Percentiles rank a stretch among this genome's conserved stretches.
Evolutionary conservation across 2,797 vertebrate genomes (phyloP).

Genomic region (Gambusia yucatana): DNA sequence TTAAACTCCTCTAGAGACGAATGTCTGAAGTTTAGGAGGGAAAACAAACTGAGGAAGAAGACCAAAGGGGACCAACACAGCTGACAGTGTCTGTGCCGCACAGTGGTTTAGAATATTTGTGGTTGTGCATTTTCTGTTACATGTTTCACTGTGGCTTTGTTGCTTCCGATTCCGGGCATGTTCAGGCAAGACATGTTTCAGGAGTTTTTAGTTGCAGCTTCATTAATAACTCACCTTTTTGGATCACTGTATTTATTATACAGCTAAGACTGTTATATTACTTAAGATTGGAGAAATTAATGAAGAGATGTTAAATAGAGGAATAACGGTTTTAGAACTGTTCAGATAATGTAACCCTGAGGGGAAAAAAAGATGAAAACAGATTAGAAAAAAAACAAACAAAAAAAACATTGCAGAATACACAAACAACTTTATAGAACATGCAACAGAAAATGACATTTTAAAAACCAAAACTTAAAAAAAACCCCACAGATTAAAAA

Average conservation of each 20-base stretch:
- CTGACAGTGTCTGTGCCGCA: neutral
- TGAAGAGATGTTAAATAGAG: neutral
- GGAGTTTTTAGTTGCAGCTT: neutral
- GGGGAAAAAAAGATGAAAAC: neutral
- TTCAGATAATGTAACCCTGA: neutral
- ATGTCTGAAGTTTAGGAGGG: slow-evolving; percentile 15
- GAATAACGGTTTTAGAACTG: too few species aligned
- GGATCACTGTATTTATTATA: neutral
- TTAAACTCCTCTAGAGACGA: slow-evolving; percentile 40
- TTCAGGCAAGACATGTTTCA: neutral
- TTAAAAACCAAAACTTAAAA: neutral
- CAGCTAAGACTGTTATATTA: too few species aligned
- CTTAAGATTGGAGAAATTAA: neutral
- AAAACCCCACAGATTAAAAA: too few species aligned
- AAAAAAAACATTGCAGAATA: neutral
- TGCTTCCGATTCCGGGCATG: neutral
- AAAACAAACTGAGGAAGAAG: slow-evolving; percentile 40
- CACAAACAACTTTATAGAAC: neutral
- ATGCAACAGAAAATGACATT: neutral
- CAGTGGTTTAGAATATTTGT: neutral
- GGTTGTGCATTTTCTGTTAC: neutral
- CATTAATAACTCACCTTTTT: neutral
- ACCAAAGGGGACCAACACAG: slow-evolving; percentile 2
- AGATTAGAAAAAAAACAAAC: neutral
- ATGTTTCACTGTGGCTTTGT: neutral